Conservation (phyloP, 1,140 invertebrate genomes). For the Musca domestica region DNA sequence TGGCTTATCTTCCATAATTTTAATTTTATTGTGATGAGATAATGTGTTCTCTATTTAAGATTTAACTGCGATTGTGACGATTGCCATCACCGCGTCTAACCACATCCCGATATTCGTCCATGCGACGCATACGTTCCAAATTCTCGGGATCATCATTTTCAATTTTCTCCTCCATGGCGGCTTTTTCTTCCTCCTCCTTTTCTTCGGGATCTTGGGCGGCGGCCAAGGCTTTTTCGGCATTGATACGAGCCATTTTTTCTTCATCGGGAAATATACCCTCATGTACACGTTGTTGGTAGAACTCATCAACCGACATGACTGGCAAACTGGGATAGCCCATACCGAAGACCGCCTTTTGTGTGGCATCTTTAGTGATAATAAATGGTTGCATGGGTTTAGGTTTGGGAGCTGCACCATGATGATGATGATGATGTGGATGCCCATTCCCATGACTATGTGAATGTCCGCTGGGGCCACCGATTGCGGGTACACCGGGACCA, state of each 20-base stretch:
- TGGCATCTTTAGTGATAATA: constrained; percentile 84
- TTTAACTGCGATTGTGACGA: constrained; percentile 76
- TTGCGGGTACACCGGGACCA: constrained; percentile 8
- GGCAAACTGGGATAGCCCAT: constrained; percentile 92
- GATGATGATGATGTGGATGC: constrained; percentile 29
- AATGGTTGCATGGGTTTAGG: constrained; percentile 76
- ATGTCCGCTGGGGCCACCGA: not conserved
- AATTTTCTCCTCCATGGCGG: constrained; percentile 64
- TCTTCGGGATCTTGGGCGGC: constrained; percentile 59
- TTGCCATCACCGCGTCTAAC: constrained; percentile 87
- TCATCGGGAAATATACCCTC: constrained; percentile 68
- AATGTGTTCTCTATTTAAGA: too few relatives aligned
- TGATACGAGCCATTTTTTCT: constrained; percentile 42
- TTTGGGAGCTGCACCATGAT: constrained; percentile 31
- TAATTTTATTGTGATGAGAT: too few relatives aligned
- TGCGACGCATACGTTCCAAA: constrained; percentile 65
- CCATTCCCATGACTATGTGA: constrained; percentile 23
- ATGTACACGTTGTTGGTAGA: constrained; percentile 84
- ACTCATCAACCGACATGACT: constrained; percentile 89
- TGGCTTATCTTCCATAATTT: too few relatives aligned
- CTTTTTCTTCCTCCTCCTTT: constrained; percentile 62
- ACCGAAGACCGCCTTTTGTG: constrained; percentile 93
- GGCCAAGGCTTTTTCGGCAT: constrained; percentile 46
- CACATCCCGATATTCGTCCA: constrained; percentile 92
- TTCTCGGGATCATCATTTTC: constrained; percentile 72